These are phyloP conservation scores for Atta cephalotes DNA, from an alignment of 1,140 invertebrate genomes.

Conservation along the genomic window DNA sequence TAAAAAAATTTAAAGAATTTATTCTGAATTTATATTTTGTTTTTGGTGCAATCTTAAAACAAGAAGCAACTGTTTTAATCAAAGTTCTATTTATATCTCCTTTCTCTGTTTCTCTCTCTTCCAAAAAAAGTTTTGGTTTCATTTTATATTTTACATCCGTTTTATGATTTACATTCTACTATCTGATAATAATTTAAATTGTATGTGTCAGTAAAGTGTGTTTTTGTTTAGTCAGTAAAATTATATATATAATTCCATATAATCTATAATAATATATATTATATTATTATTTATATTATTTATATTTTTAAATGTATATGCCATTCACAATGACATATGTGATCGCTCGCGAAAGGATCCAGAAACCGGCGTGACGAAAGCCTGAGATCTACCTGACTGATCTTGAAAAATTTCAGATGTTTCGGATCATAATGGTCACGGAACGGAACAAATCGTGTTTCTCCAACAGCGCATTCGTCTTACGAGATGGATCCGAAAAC, in stretches of 20 bases:
- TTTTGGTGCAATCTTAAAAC: not conserved
- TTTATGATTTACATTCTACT: not conserved
- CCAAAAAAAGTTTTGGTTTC: not conserved
- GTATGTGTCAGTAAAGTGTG: not conserved
- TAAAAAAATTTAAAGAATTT: slow-evolving; percentile 8
- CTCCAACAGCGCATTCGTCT: slow-evolving; percentile 70
- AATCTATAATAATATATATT: not conserved
- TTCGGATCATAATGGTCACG: slow-evolving; percentile 58
- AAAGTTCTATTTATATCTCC: not conserved
- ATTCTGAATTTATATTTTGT: slow-evolving; percentile 3
- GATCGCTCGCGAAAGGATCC: not conserved
- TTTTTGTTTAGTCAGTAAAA: slow-evolving; percentile 12
- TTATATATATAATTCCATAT: not conserved
- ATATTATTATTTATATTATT: not conserved
- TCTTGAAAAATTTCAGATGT: slow-evolving; percentile 70
- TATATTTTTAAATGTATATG: not conserved
- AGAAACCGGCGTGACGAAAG: slow-evolving; percentile 64
- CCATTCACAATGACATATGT: not conserved
- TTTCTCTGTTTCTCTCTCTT: no score
- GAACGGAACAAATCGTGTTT: slow-evolving; percentile 80
- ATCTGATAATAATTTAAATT: slow-evolving; percentile 2
- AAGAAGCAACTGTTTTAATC: not conserved
- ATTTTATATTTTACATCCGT: not conserved
- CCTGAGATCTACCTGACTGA: slow-evolving; percentile 67
- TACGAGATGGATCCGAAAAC: slow-evolving; percentile 22